These are phyloP conservation scores for Anorthoa munda DNA, from an alignment of 2,888 invertebrate genomes.

Conservation along the genomic window DNA sequence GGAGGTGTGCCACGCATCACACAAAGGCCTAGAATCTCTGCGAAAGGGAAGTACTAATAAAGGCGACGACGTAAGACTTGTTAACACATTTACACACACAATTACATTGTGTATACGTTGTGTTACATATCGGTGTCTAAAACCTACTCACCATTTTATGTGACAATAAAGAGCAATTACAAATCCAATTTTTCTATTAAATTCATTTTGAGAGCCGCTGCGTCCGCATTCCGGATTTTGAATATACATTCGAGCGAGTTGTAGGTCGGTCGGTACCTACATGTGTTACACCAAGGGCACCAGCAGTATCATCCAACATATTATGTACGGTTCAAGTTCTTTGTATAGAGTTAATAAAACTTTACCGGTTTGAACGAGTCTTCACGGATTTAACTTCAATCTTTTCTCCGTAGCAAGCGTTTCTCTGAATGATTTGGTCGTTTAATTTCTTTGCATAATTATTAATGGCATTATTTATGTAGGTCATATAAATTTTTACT, in stretches of 20 bases:
- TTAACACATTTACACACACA: constrained; percentile 72
- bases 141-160: constrained; percentile 70
- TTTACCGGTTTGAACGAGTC: constrained; percentile 25
- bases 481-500: constrained; percentile 6
- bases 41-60: constrained; percentile 84
- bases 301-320: constrained; percentile 13
- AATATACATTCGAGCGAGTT: constrained; percentile 42
- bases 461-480: constrained; percentile 8
- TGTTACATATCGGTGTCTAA: constrained; percentile 59
- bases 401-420: constrained; percentile 20
- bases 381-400: constrained; percentile 20
- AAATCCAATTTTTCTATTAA: constrained; percentile 69
- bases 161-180: constrained; percentile 62
- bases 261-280: constrained; percentile 24
- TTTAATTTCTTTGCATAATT: constrained; percentile 6
- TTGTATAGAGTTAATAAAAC: constrained; percentile 25
- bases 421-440: constrained; percentile 21
- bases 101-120: constrained; percentile 70
- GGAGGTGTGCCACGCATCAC: constrained; percentile 58
- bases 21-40: constrained; percentile 79
- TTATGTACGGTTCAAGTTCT: constrained; percentile 23
- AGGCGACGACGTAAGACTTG: constrained; percentile 76
- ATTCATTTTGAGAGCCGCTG: constrained; percentile 61
- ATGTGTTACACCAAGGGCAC: constrained; percentile 47
- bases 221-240: constrained; percentile 53